A percentile compares a stretch with the other conserved stretches of the same genome.
Conservation (phyloP, 2,797 vertebrate species). For the Alauda arvensis region DNA sequence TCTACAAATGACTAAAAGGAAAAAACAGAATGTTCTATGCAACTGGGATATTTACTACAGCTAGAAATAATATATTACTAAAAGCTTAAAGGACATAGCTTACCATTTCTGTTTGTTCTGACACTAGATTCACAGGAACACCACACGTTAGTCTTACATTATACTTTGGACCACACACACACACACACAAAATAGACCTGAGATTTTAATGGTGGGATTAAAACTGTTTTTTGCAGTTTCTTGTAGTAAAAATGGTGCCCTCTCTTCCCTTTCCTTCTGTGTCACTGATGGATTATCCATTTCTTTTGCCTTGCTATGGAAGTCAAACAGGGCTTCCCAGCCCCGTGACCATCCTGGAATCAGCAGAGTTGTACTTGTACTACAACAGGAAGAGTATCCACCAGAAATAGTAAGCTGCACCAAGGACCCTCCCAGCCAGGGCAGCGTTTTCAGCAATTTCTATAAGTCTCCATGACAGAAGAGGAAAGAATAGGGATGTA, state of each 20-base stretch:
- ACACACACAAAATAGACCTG: neutral
- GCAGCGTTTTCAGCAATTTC: neutral
- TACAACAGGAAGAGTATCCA: neutral
- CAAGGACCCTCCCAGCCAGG: neutral
- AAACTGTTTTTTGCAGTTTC: neutral
- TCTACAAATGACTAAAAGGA: neutral
- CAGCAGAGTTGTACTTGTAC: neutral
- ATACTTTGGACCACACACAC: neutral
- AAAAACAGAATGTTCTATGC: neutral
- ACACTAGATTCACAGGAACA: neutral
- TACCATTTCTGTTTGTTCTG: neutral
- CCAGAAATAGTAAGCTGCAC: rapidly evolving
- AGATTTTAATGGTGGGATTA: neutral
- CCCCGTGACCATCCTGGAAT: neutral
- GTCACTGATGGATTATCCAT: neutral
- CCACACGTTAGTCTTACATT: neutral
- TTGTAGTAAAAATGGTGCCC: neutral
- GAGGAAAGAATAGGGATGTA: neutral
- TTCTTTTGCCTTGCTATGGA: neutral
- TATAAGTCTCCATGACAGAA: neutral
- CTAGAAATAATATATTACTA: neutral
- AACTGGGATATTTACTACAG: neutral
- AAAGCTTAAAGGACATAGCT: neutral
- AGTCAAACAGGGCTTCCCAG: neutral
- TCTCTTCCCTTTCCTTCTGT: neutral